Evolutionary conservation across 1,140 invertebrate species (phyloP).

Genomic region (Drosophila burlai): DNA sequence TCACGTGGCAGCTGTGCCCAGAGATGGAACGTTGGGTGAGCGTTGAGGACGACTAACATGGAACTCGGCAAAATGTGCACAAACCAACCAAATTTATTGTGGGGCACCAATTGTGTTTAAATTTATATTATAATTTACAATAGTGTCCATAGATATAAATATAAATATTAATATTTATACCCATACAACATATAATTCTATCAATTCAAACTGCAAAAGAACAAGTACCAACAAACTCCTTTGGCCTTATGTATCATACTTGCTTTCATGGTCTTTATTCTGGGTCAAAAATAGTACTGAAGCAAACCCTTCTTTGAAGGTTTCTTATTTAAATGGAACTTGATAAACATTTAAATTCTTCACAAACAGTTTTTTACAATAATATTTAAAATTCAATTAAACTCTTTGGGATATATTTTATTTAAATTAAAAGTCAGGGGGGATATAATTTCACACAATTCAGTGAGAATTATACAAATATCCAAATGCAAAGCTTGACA

Average conservation of each 20-base stretch:
- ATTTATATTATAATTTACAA: constrained; percentile 5
- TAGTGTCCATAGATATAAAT: neutral
- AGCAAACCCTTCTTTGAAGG: neutral
- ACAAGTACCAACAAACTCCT: neutral
- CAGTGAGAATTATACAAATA: neutral
- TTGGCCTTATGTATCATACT: neutral
- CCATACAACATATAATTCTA: constrained; percentile 36
- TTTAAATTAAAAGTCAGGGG: neutral
- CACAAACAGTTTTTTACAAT: neutral
- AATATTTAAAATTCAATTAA: neutral
- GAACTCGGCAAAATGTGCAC: neutral
- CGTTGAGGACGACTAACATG: neutral
- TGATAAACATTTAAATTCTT: neutral
- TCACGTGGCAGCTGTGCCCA: neutral
- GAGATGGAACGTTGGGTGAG: neutral
- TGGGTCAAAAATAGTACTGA: neutral
- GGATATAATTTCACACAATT: neutral
- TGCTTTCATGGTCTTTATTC: neutral
- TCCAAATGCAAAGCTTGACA: neutral
- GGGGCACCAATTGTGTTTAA: neutral
- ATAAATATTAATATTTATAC: neutral
- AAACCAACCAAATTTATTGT: neutral
- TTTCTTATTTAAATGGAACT: neutral
- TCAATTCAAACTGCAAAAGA: constrained; percentile 26
- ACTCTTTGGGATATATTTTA: neutral